Evolutionary conservation across 2,797 vertebrate species (phyloP).

Genomic region (Anguilla pacifica): DNA sequence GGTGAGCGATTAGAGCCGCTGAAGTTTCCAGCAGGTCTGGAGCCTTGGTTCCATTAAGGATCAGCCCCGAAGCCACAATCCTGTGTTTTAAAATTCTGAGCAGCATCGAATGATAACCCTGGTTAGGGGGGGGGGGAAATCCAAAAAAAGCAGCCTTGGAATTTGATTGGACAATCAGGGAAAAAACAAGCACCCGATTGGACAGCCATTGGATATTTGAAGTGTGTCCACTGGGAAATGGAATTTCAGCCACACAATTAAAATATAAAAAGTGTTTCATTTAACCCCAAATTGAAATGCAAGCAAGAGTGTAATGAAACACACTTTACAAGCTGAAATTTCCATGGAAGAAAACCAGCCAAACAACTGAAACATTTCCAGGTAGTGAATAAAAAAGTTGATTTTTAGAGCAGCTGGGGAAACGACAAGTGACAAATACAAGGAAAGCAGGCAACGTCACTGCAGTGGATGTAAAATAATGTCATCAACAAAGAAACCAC

Average conservation of each 20-base stretch:
- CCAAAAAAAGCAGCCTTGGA: conserved; percentile 39
- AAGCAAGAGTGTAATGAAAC: too few relatives aligned
- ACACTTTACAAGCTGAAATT: too few relatives aligned
- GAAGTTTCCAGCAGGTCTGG: conserved; percentile 77
- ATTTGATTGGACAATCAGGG: conserved; percentile 45
- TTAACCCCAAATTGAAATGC: too few relatives aligned
- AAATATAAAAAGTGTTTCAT: too few relatives aligned
- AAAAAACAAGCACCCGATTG: conserved; percentile 52
- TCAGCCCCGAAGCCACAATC: conserved; percentile 75
- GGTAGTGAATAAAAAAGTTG: too few relatives aligned
- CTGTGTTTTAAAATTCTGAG: conserved; percentile 78
- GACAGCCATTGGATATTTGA: conserved; percentile 66
- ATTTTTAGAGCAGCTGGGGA: too few relatives aligned
- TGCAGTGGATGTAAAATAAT: neutral
- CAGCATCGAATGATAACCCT: conserved; percentile 68
- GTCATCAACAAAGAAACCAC: neutral
- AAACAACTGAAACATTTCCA: too few relatives aligned
- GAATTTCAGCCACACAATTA: neutral
- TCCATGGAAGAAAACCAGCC: too few relatives aligned
- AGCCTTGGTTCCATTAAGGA: conserved; percentile 78
- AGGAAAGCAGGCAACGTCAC: too few relatives aligned
- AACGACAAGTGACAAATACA: too few relatives aligned
- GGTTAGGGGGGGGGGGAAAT: conserved; percentile 61
- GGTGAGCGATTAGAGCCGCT: conserved; percentile 79
- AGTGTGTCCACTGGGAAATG: neutral